Base-by-base conservation (phyloP, 2,113 vertebrate species). In the Ammodytes marinus region DNA sequence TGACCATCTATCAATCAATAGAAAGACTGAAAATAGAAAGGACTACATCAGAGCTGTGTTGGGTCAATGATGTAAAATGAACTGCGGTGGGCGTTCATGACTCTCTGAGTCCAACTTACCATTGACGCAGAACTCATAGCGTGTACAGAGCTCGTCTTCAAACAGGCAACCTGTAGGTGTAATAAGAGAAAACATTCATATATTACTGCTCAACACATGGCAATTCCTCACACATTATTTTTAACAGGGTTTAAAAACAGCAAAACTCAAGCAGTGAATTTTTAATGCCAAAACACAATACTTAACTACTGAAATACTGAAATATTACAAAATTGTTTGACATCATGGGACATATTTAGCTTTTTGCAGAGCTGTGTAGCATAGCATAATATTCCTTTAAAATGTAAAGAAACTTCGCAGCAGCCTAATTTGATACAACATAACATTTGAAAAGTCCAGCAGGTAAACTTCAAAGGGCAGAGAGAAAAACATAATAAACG, bases 121-220 rank as follows among this genome's bases (percentile, higher is more conserved):
- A 5, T 93, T 93, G 74, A 92, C 66, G 77, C 93, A 94, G 86
- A 94, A 93, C 87, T 93, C 90, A 11, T 91, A 92, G 0, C 75
- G 69, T 2, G 80, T 65, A 15, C 93, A 94, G 69, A 94, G 91
- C 80, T 93, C 86, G 9, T 93, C 93, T 80, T 94, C 92, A 84
- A 94, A 93, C 82, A 93, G 87, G 78, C 93, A 94, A 82, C 93
- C 93, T 94, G 54, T 13, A 81, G 79, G 35, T 6, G 45, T 81
- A 73, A 77, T 73, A 86, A 55, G 59, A 79, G 17, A 42, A 74
- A 69, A 85, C 3, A 42, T 27, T 27, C 27, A 27, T 27, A 27
- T 27, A 27, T 27, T 12, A 52, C 14, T 58, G 40, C 71, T 50
- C 53, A 50, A 50, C 49, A 52, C 49, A 2, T 52, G 50, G n/a